Evolutionary conservation across 2,113 vertebrate species (phyloP).

Genomic region (Montifringilla adamsi): DNA sequence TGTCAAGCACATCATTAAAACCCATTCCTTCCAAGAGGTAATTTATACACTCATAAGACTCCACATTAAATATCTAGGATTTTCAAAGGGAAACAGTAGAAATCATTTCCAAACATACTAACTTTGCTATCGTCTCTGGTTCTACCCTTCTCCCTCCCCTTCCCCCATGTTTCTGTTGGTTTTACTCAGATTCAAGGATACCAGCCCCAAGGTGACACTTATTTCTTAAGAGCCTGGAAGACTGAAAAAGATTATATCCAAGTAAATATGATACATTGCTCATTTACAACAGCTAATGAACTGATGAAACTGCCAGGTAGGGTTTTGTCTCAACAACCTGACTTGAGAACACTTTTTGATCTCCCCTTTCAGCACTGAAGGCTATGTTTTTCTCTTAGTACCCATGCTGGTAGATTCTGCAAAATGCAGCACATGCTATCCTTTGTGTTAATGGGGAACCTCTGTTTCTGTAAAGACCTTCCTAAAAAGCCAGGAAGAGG

Average conservation of each 20-base stretch:
- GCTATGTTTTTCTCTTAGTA: neutral
- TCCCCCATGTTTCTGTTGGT: neutral
- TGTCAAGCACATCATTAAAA: constrained; percentile 49
- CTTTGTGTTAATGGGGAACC: neutral
- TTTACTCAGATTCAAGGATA: constrained; percentile 9
- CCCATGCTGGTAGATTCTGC: neutral
- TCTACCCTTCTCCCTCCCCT: neutral
- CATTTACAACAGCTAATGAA: constrained; percentile 28
- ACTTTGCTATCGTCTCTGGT: constrained; percentile 3
- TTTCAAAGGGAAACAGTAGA: constrained; percentile 45
- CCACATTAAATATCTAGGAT: constrained; percentile 26
- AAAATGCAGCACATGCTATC: neutral
- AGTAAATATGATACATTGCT: constrained; percentile 15
- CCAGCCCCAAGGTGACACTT: neutral
- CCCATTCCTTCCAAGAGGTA: constrained; percentile 21
- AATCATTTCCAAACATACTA: constrained; percentile 42
- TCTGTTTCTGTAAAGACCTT: neutral
- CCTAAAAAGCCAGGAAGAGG: neutral
- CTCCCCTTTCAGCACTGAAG: constrained; percentile 1
- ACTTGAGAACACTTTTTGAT: constrained; percentile 39
- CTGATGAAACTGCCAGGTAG: neutral
- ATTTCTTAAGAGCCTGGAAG: neutral
- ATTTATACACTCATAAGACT: constrained; percentile 29
- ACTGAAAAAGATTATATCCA: neutral
- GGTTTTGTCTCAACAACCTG: neutral